Percentiles rank a stretch among this genome's conserved stretches.
phyloP scores from a whole-genome alignment of 2,113 vertebrate species.

The Leucopsar rothschildi region DNA sequence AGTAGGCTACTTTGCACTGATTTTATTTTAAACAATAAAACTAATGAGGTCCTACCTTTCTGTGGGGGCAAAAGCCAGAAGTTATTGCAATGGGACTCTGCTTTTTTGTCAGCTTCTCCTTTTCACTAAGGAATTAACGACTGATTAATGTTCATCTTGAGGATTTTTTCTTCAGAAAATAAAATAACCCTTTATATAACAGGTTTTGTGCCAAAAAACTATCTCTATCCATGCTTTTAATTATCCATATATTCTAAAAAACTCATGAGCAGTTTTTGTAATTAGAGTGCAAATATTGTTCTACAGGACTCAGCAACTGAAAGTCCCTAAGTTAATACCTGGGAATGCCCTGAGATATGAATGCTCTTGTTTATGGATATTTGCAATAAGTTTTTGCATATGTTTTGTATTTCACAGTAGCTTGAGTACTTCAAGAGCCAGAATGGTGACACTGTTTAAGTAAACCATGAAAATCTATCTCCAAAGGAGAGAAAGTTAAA shows the following conservation, averaged over 20 bases:
- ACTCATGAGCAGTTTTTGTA: not conserved
- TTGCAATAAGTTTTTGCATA: not conserved
- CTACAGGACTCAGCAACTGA: not conserved
- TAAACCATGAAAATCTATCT: not conserved
- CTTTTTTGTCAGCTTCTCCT: not conserved
- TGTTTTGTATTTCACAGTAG: not conserved
- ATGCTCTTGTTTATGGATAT: not conserved
- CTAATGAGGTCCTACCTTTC: not conserved
- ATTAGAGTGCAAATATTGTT: not conserved
- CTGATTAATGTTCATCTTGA: not conserved
- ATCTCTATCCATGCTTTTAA: not conserved
- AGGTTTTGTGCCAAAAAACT: not conserved
- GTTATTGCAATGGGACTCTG: not conserved
- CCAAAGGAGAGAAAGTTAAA: not conserved
- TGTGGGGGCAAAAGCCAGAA: not conserved
- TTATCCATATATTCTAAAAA: not conserved
- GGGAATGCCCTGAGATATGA: not conserved
- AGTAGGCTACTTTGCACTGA: not conserved
- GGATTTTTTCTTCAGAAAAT: not conserved
- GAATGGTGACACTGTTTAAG: not conserved
- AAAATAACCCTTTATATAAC: not conserved
- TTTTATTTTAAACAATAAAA: not conserved
- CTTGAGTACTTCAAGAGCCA: not conserved
- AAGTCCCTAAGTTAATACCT: not conserved
- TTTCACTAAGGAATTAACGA: not conserved